phyloP scores from a whole-genome alignment of 1,140 invertebrate species.

The Meloidogyne floridensis region DNA sequence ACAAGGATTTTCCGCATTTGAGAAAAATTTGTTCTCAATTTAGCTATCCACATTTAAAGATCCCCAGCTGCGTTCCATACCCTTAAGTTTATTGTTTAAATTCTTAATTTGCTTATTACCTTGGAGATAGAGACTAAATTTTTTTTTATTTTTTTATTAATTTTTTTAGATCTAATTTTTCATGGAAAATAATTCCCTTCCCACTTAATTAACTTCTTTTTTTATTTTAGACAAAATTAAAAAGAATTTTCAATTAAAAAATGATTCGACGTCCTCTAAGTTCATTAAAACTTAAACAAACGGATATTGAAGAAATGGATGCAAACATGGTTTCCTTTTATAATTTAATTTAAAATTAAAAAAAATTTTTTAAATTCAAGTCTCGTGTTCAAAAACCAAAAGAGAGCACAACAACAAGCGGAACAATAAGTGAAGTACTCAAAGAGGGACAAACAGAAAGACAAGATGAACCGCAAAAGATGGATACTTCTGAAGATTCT shows the following conservation, averaged over 20 bases:
- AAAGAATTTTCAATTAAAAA: not conserved
- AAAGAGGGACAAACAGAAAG: not conserved
- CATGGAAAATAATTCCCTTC: too few species aligned
- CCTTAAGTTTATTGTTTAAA: too few species aligned
- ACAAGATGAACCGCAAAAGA: not conserved
- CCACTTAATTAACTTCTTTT: too few species aligned
- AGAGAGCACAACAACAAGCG: not conserved
- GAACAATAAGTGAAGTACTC: not conserved
- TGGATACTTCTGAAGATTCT: not conserved
- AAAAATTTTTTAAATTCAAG: not conserved
- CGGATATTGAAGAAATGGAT: slow-evolving; percentile 18
- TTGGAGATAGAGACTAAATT: too few species aligned
- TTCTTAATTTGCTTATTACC: too few species aligned
- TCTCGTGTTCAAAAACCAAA: not conserved
- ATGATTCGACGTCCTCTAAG: slow-evolving; percentile 19
- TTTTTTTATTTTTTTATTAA: too few species aligned
- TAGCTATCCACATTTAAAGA: too few species aligned
- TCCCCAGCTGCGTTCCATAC: too few species aligned
- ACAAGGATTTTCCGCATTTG: too few species aligned
- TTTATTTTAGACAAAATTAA: too few species aligned
- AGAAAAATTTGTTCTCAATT: too few species aligned
- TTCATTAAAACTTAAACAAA: slow-evolving; percentile 15
- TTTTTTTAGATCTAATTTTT: too few species aligned
- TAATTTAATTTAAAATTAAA: not conserved
- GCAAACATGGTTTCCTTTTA: not conserved